Percentiles rank a stretch among this genome's conserved stretches.
These are phyloP conservation scores for Perizoma flavofasciatum DNA, from an alignment of 2,888 invertebrate species.

Conservation along the genomic window DNA sequence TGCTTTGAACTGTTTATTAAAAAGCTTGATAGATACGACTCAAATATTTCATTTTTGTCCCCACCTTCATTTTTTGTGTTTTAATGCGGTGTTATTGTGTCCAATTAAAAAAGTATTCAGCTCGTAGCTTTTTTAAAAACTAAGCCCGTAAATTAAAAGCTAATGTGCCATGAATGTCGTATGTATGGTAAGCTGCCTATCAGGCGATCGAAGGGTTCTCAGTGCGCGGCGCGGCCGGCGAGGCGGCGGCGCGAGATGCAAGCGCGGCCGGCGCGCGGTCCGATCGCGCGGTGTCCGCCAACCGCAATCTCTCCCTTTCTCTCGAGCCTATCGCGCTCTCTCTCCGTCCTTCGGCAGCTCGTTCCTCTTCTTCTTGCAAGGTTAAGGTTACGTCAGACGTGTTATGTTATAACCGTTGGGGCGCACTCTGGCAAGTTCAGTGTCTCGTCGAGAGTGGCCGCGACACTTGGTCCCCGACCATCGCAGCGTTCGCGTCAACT, in stretches of 20 bases:
- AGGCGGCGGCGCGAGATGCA: constrained; percentile 33
- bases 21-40: background rate
- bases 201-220: constrained; percentile 38
- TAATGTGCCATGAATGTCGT: constrained; percentile 27
- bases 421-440: constrained; percentile 82
- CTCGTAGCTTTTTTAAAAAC: no score
- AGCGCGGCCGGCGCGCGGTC: constrained; percentile 45
- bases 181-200: constrained; percentile 45
- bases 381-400: constrained; percentile 85
- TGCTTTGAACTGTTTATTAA: constrained; percentile 4
- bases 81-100: no score
- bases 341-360: constrained; percentile 81
- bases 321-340: constrained; percentile 78
- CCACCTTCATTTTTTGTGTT: no score
- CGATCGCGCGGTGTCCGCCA: constrained; percentile 42
- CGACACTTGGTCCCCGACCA: constrained; percentile 76
- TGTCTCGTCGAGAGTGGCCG: constrained; percentile 83
- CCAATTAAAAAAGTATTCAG: no score
- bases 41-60: background rate
- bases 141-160: constrained; percentile 1
- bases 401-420: constrained; percentile 85
- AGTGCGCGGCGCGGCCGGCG: constrained; percentile 30
- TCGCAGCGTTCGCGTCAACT: constrained; percentile 64
- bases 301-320: constrained; percentile 77
- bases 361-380: constrained; percentile 84